A percentile compares a stretch with the other conserved stretches of the same genome.
phyloP scores from a whole-genome alignment of 2,888 invertebrate genomes.

The Teleiodes luculella region DNA sequence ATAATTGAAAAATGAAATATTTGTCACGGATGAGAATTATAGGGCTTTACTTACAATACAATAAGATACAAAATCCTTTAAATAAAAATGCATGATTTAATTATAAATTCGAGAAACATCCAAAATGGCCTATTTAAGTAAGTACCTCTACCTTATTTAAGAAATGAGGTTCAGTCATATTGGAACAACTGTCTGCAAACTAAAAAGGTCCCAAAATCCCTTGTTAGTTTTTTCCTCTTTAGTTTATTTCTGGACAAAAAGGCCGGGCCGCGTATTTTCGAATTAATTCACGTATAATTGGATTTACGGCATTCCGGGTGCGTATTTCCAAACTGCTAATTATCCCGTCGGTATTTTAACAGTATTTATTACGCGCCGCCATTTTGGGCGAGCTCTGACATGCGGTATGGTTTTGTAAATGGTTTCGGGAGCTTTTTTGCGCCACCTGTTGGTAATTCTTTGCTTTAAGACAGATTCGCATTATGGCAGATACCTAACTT shows the following conservation, averaged over 20 bases:
- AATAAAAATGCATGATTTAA: too few species aligned
- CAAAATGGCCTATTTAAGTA: too few species aligned
- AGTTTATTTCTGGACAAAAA: slow-evolving; percentile 23
- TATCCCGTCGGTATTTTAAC: slow-evolving; percentile 48
- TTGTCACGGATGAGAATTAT: too few species aligned
- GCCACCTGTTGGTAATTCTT: not conserved
- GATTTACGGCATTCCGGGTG: slow-evolving; percentile 54
- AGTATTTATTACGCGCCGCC: slow-evolving; percentile 52
- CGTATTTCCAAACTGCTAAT: slow-evolving; percentile 62
- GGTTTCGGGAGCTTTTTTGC: not conserved
- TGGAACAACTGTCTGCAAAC: not conserved
- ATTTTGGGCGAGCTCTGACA: slow-evolving; percentile 46
- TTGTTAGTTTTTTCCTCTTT: not conserved
- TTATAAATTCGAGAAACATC: too few species aligned
- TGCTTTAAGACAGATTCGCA: too few species aligned
- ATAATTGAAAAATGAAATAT: too few species aligned
- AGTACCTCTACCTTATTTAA: too few species aligned
- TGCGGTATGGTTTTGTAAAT: not conserved
- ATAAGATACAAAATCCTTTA: too few species aligned
- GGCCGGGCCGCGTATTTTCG: slow-evolving; percentile 44
- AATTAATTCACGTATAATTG: slow-evolving; percentile 69
- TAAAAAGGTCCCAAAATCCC: slow-evolving; percentile 5
- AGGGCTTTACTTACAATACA: too few species aligned
- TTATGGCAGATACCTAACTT: too few species aligned
- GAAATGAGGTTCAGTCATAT: too few species aligned